Evolutionary conservation across 2,888 invertebrate species (phyloP), one percentile per base, ranked within the genome.

Genomic region (Biston betularia): DNA sequence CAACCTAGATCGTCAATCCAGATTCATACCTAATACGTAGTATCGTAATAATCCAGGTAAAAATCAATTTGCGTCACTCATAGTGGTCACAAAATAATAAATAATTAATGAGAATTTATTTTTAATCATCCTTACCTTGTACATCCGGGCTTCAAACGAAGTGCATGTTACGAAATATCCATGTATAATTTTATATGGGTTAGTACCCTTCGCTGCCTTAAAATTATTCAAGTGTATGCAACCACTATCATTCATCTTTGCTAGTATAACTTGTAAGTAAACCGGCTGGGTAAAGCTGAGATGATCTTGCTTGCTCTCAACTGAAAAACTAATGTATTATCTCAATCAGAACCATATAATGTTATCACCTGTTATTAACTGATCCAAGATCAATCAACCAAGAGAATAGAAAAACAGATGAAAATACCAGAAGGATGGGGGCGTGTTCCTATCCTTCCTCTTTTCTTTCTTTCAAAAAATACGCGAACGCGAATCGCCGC

Each of bases 151-250:
- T 90, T 97, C 97, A 77, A 95, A 95, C 71, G 97, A 96, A 63
- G 97, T 96, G 87, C 97, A 96, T 73, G 97, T 96, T 65, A 97
- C 96, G 89, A 98, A 98, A 92, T 96, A 97, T 73, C 97, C 96
- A 93, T 98, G 97, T 79, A 98, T 96, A 79, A 98, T 95, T 92
- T 95, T 95, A 87, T 96, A 97, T 55, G 96, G 95, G 86, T 95
- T 95, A 73, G 95, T 94, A 78, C 97, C 97, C 88, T 96, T 96
- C 59, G 95, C 95, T 82, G 95, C 95, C 94, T 97, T 97, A 92
- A 96, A 97, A 92, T 95, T 95, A 90, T 95, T 96, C 85, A 97
- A 93, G 94, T 97, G 97, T 89, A 95, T 95, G 89, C 97, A 97
- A 85, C 96, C 96, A 95, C 93, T 94, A 91, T 95, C 95, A 92